phyloP scores from a whole-genome alignment of 2,888 invertebrate genomes.

The Scotopteryx bipunctaria region DNA sequence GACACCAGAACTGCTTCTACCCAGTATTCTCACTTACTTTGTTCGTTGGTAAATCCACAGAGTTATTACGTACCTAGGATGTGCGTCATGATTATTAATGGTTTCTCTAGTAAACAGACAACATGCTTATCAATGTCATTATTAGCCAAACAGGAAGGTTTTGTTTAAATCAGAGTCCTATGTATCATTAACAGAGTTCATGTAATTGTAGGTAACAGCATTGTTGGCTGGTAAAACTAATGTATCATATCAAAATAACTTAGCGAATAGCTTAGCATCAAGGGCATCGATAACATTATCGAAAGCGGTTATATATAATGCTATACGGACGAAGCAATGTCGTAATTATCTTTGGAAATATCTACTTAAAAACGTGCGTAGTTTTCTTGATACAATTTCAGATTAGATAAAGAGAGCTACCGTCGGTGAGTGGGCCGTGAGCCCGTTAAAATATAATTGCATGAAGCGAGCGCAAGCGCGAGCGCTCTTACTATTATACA shows the following conservation, averaged over 20 bases:
- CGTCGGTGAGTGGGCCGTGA: slow-evolving; percentile 36
- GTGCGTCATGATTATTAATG: slow-evolving; percentile 33
- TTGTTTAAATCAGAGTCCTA: slow-evolving; percentile 19
- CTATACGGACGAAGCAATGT: slow-evolving; percentile 39
- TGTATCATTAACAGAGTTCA: slow-evolving; percentile 4
- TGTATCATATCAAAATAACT: slow-evolving; percentile 34
- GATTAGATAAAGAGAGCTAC: slow-evolving; percentile 47
- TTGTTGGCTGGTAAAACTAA: slow-evolving; percentile 18
- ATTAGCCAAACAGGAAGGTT: slow-evolving; percentile 35
- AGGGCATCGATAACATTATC: slow-evolving; percentile 52
- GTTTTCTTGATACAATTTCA: slow-evolving; percentile 29
- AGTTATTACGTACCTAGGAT: slow-evolving; percentile 7
- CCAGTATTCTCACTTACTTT: slow-evolving; percentile 18
- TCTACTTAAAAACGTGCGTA: slow-evolving; percentile 25
- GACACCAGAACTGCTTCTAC: slow-evolving; percentile 16
- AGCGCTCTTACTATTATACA: too few relatives aligned
- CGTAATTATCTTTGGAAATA: slow-evolving; percentile 30
- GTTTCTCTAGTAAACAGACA: slow-evolving; percentile 31
- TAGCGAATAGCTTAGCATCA: slow-evolving; percentile 41
- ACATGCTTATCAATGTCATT: slow-evolving; percentile 34
- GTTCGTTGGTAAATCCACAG: slow-evolving; percentile 4
- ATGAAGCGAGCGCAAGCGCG: slow-evolving; percentile 32
- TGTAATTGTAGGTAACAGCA: slow-evolving; percentile 17
- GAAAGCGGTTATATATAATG: slow-evolving; percentile 39
- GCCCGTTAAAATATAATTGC: slow-evolving; percentile 33